These are phyloP conservation scores for Elysia crispata DNA, from an alignment of 2,888 invertebrate species.

Conservation along the genomic window DNA sequence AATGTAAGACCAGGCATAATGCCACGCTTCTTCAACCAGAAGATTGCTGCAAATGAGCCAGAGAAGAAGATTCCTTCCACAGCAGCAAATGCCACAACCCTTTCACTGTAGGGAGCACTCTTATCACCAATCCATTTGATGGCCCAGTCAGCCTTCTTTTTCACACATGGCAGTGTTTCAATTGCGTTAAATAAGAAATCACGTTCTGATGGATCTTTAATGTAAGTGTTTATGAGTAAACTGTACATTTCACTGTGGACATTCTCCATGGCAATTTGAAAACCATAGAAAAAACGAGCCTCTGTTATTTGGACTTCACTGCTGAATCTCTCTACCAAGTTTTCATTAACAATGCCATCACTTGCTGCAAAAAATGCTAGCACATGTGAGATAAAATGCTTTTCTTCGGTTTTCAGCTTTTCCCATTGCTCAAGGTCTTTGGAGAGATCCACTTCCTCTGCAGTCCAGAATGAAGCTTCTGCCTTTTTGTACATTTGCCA, in stretches of 20 bases:
- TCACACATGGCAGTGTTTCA: constrained; percentile 96
- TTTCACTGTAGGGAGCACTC: constrained; percentile 93
- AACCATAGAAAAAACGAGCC: constrained; percentile 98
- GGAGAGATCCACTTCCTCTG: constrained; percentile 96
- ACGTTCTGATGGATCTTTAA: constrained; percentile 88
- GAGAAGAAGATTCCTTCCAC: constrained; percentile 99
- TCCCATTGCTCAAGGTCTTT: constrained; percentile 94
- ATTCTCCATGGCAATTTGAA: constrained; percentile 99
- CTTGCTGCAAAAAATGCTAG: constrained; percentile 99
- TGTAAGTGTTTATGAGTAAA: constrained; percentile 96
- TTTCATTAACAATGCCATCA: constrained; percentile 99
- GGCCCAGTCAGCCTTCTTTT: constrained; percentile 99
- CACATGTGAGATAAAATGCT: constrained; percentile 96
- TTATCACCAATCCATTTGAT: constrained; percentile 93
- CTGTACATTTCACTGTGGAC: constrained; percentile 99
- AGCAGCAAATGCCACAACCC: constrained; percentile 97
- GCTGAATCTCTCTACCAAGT: constrained; percentile 95
- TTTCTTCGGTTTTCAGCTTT: constrained; percentile 88
- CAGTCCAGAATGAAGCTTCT: constrained; percentile 99
- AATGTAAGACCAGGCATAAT: constrained; percentile 99
- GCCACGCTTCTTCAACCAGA: constrained; percentile 99
- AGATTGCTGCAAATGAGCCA: constrained; percentile 98
- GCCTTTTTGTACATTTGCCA: constrained; percentile 99
- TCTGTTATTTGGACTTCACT: constrained; percentile 98
- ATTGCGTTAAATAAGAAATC: constrained; percentile 97